phyloP scores from a whole-genome alignment of 2,113 vertebrate species.

The Pycnonotus jocosus region DNA sequence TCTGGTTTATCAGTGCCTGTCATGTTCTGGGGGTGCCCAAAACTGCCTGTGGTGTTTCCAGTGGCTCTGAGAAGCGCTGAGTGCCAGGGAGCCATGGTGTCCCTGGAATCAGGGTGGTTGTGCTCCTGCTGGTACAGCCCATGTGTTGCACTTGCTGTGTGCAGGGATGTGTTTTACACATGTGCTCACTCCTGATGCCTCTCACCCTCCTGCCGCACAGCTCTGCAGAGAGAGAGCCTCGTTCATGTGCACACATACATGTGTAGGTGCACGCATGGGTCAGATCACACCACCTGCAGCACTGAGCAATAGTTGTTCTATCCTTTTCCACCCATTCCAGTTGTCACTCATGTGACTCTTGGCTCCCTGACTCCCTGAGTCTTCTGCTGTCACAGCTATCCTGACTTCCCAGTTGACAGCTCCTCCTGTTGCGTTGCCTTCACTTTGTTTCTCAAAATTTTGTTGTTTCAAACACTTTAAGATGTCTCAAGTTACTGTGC shows the following conservation, averaged over 20 bases:
- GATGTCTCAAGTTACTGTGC: background rate
- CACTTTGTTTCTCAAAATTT: background rate
- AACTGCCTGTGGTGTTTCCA: background rate
- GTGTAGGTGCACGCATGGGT: accelerated
- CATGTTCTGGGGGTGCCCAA: background rate
- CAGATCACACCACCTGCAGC: background rate
- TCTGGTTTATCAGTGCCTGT: background rate
- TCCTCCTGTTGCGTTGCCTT: background rate
- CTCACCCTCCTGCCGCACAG: background rate
- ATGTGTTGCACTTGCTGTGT: background rate
- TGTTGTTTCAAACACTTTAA: background rate
- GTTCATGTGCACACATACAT: accelerated
- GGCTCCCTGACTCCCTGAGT: background rate
- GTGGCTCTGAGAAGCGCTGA: background rate
- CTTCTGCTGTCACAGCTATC: accelerated
- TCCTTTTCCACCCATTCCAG: background rate
- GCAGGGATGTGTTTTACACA: background rate
- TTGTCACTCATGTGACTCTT: background rate
- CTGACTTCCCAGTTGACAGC: background rate
- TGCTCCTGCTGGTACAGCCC: background rate
- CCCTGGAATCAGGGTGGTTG: background rate
- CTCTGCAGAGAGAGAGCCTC: background rate
- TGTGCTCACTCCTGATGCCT: accelerated
- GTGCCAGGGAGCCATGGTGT: accelerated
- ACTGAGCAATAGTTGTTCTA: background rate